Evolutionary conservation across 2,113 vertebrate species (phyloP).

Genomic region (Muscicapa adusta): DNA sequence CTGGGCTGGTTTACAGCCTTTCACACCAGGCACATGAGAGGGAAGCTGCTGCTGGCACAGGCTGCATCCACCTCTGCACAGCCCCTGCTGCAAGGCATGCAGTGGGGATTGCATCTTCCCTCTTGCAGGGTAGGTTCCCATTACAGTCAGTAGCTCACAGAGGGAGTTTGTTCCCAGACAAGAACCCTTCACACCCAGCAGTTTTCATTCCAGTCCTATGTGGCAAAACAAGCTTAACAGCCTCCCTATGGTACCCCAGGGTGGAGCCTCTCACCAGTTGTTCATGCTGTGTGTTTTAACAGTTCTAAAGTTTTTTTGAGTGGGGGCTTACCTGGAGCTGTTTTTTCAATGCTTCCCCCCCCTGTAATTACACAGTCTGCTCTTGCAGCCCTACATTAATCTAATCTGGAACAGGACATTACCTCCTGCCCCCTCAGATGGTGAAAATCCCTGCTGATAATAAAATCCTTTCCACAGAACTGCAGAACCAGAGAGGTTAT

Average conservation of each 20-base stretch:
- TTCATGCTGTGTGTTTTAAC: neutral
- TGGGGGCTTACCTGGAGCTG: neutral
- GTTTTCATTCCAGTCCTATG: neutral
- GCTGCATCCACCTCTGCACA: neutral
- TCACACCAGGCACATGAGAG: neutral
- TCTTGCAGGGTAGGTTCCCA: neutral
- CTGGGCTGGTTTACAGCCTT: neutral
- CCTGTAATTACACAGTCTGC: neutral
- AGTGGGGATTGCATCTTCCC: neutral
- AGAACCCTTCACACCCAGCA: fast-evolving
- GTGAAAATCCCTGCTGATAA: neutral
- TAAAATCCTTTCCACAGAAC: neutral
- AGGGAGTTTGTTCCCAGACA: neutral
- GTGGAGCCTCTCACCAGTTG: neutral
- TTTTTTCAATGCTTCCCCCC: neutral
- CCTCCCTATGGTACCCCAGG: neutral
- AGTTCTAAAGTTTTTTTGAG: neutral
- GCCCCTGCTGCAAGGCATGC: neutral
- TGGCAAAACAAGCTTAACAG: neutral
- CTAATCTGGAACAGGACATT: neutral
- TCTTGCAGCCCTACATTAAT: neutral
- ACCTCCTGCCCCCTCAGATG: neutral
- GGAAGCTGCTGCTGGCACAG: neutral
- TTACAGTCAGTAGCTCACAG: neutral
- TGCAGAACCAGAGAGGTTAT: neutral